Percentiles rank a stretch among this genome's conserved stretches.
Conservation (phyloP, 92 coral and sea anemone species). For the Heliopora coerulea region DNA sequence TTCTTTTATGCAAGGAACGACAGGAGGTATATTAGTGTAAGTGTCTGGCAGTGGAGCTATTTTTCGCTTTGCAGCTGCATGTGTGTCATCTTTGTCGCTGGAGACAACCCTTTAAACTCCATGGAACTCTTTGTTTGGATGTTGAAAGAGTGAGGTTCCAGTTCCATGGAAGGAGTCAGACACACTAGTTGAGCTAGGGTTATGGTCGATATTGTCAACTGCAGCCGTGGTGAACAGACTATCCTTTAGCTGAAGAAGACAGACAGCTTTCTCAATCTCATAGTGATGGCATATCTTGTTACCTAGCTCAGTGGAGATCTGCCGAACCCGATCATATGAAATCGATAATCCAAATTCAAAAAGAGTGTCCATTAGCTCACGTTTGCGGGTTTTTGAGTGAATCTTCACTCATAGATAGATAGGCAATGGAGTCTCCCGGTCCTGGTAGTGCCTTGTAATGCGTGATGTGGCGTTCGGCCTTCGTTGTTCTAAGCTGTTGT, state of each 20-base stretch:
- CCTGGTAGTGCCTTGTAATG: slow-evolving; percentile 19
- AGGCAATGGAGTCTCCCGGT: slow-evolving; percentile 18
- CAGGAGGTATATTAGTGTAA: too few relatives aligned
- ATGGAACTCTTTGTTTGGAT: slow-evolving; percentile 40
- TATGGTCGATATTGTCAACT: slow-evolving; percentile 71
- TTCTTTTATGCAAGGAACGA: too few relatives aligned
- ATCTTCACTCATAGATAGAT: not conserved
- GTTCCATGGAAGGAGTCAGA: slow-evolving; percentile 66
- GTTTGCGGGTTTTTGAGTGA: slow-evolving; percentile 13
- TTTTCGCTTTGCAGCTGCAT: not conserved
- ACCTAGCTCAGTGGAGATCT: slow-evolving; percentile 65
- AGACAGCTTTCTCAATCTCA: slow-evolving; percentile 53
- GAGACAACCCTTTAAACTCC: not conserved
- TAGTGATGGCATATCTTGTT: slow-evolving; percentile 58
- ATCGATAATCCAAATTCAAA: slow-evolving; percentile 47
- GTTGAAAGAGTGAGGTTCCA: slow-evolving; percentile 61
- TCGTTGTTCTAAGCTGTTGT: slow-evolving; percentile 47
- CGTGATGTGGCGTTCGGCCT: slow-evolving; percentile 37
- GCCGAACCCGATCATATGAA: slow-evolving; percentile 61
- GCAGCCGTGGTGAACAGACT: slow-evolving; percentile 62
- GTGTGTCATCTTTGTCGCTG: not conserved
- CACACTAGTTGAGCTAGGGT: slow-evolving; percentile 63
- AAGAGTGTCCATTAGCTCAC: slow-evolving; percentile 24
- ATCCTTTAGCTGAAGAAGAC: slow-evolving; percentile 53
- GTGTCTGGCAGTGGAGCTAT: too few relatives aligned